phyloP scores from a whole-genome alignment of 2,113 vertebrate genomes.

The Sula dactylatra region DNA sequence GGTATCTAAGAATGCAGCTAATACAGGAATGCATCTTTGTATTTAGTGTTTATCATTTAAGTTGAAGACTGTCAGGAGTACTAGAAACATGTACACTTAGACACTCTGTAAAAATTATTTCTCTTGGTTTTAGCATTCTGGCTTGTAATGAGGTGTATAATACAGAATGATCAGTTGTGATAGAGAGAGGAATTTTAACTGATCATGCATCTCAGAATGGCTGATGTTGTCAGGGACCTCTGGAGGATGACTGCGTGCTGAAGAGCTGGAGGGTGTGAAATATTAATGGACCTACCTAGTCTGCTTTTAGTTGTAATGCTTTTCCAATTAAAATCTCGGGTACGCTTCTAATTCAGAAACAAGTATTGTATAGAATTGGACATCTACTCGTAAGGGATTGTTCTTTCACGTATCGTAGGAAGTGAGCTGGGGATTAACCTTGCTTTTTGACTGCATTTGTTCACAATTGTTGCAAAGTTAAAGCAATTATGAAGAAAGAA shows the following conservation, averaged over 20 bases:
- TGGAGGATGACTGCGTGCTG: neutral
- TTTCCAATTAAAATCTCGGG: neutral
- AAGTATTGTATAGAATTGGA: neutral
- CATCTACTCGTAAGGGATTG: rapidly evolving
- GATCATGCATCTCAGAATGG: too few species aligned
- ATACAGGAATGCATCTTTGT: neutral
- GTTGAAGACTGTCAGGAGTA: neutral
- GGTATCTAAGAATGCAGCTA: neutral
- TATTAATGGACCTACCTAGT: neutral
- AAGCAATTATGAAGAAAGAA: neutral
- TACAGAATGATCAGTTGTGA: neutral
- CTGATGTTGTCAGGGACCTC: neutral
- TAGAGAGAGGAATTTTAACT: neutral
- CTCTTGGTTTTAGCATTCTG: neutral
- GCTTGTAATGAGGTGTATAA: neutral
- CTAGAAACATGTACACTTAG: neutral
- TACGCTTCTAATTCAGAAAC: neutral
- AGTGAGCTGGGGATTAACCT: neutral
- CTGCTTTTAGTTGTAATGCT: neutral
- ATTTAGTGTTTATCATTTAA: neutral
- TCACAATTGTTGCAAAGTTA: neutral
- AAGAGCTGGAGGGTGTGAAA: neutral
- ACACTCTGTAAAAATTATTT: neutral
- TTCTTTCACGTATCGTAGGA: neutral
- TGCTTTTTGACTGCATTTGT: neutral